Conservation (phyloP, 2,113 vertebrate genomes). For the Hydrochoerus hydrochaeris region DNA sequence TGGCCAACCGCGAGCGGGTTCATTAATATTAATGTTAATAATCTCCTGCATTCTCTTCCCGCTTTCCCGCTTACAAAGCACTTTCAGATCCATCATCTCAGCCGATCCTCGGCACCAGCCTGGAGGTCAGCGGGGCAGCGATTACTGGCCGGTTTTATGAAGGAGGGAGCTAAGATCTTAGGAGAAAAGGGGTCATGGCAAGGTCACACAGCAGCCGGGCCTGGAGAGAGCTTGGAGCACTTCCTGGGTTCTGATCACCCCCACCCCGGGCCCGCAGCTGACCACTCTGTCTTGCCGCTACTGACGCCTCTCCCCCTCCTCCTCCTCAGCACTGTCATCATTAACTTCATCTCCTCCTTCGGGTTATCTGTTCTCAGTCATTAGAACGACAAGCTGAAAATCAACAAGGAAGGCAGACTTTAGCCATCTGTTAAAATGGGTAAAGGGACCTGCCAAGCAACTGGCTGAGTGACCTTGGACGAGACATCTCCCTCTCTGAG, state of each 20-base stretch:
- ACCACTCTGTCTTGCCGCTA: rapidly evolving
- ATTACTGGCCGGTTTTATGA: background rate
- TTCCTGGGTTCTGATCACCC: background rate
- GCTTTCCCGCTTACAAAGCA: slow-evolving; percentile 72
- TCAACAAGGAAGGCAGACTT: background rate
- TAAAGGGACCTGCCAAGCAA: background rate
- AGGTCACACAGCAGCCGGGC: background rate
- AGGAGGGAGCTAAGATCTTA: background rate
- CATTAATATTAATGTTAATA: slow-evolving; percentile 79
- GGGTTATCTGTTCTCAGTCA: background rate
- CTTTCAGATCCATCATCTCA: slow-evolving; percentile 62
- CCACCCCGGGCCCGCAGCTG: rapidly evolving
- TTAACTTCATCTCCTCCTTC: background rate
- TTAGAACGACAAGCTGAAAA: slow-evolving; percentile 31
- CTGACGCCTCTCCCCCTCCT: background rate
- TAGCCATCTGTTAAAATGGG: background rate
- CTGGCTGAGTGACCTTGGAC: slow-evolving; percentile 18
- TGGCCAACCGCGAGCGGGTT: slow-evolving; percentile 43
- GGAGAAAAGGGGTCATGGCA: background rate
- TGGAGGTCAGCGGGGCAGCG: background rate
- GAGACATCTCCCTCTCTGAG: background rate
- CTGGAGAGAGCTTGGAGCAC: rapidly evolving
- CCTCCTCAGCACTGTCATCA: background rate
- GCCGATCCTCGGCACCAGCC: background rate
- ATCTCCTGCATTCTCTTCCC: slow-evolving; percentile 51